Evolutionary conservation across 2,113 vertebrate species (phyloP).

Genomic region (Periophthalmodon schlosseri): DNA sequence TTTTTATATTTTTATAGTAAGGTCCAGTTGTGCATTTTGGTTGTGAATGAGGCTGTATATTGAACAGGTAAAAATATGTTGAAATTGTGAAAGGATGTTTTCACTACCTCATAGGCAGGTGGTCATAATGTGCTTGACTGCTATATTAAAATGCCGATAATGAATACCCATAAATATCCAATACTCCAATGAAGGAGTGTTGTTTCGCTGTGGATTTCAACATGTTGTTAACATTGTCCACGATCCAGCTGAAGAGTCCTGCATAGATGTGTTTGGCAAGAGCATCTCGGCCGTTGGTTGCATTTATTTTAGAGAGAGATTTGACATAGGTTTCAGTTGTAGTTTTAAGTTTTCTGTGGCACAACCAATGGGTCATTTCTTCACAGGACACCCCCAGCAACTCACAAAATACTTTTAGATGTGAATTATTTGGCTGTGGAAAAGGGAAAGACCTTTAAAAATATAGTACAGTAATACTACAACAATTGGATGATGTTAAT

Average conservation of each 20-base stretch:
- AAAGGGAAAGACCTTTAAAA: not conserved
- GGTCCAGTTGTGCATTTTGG: too few species aligned
- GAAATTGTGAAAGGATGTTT: too few species aligned
- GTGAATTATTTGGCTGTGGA: slow-evolving; percentile 84
- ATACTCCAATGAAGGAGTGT: slow-evolving; percentile 93
- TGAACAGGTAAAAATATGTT: too few species aligned
- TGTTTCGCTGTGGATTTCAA: slow-evolving; percentile 85
- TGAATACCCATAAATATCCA: slow-evolving; percentile 96
- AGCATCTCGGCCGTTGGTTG: slow-evolving; percentile 88
- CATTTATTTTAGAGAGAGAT: slow-evolving; percentile 84
- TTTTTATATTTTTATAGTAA: too few species aligned
- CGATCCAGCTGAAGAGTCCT: slow-evolving; percentile 91
- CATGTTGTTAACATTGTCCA: slow-evolving; percentile 86
- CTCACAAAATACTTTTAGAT: slow-evolving; percentile 89
- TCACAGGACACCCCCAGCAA: slow-evolving; percentile 89
- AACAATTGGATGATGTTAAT: not conserved
- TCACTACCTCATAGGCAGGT: not conserved
- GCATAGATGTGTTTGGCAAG: slow-evolving; percentile 95
- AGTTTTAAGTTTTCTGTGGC: slow-evolving; percentile 90
- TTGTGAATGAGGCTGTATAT: too few species aligned
- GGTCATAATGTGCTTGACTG: not conserved
- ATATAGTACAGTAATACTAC: not conserved
- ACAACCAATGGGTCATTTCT: slow-evolving; percentile 95
- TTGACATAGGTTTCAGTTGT: slow-evolving; percentile 91
- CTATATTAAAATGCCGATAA: not conserved